A percentile compares a stretch with the other conserved stretches of the same genome.
Evolutionary conservation across 2,888 invertebrate genomes (phyloP).

Genomic region (Amiota communis): DNA sequence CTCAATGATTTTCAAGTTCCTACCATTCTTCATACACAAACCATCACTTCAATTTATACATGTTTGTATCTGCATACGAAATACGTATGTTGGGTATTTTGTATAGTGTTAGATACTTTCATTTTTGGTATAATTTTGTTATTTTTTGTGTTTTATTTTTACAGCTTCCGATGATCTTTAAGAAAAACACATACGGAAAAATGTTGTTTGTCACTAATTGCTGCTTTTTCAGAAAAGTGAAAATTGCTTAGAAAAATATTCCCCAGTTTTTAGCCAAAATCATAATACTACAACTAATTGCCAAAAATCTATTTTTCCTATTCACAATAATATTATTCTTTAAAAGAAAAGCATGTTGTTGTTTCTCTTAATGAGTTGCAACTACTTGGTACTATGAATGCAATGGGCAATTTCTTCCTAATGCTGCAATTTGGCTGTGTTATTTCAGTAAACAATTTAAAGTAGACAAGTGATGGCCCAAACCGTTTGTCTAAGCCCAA

Average conservation of each 20-base stretch:
- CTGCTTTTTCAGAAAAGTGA: background rate
- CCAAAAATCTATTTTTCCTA: constrained; percentile 50
- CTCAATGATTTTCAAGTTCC: background rate
- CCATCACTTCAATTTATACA: background rate
- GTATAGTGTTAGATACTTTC: background rate
- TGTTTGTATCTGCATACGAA: no score
- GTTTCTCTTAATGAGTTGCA: background rate
- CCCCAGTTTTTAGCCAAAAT: constrained; percentile 51
- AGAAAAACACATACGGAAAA: constrained; percentile 6
- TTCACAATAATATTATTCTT: no score
- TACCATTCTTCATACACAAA: constrained; percentile 7
- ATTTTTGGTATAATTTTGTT: constrained; percentile 13
- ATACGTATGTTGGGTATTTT: no score
- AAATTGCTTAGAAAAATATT: constrained; percentile 5
- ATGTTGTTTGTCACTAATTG: constrained; percentile 6
- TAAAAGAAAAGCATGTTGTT: no score
- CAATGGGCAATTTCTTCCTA: no score
- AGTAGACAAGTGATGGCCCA: constrained; percentile 25
- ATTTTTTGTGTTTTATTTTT: background rate
- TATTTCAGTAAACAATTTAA: constrained; percentile 62
- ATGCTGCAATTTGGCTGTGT: constrained; percentile 41
- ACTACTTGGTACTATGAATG: background rate
- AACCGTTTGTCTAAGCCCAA: constrained; percentile 34
- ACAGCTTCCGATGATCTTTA: background rate
- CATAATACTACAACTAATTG: constrained; percentile 51